Evolutionary conservation across 2,113 vertebrate species (phyloP).

Genomic region (crab-eating macaque (Macaca fascicularis)): DNA sequence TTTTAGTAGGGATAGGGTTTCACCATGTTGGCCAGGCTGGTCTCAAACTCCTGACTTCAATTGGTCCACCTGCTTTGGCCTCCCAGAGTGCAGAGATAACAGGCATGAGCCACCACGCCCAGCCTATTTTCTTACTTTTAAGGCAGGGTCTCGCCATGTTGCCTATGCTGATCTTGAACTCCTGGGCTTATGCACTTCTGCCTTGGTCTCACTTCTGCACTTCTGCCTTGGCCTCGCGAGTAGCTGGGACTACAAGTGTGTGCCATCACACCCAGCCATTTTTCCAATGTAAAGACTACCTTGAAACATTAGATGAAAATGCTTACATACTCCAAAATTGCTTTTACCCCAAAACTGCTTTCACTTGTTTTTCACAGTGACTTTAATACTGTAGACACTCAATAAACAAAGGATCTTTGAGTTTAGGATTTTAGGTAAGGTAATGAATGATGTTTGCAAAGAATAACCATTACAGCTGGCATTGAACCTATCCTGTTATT

Average conservation of each 20-base stretch:
- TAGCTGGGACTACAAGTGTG: background rate
- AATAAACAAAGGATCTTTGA: background rate
- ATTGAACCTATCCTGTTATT: background rate
- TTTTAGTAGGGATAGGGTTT: no score
- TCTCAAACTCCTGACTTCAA: no score
- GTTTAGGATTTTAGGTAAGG: background rate
- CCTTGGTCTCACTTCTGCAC: no score
- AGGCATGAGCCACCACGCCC: no score
- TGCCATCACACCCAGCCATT: background rate
- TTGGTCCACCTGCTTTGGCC: no score
- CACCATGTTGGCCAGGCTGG: no score
- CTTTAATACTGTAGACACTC: background rate
- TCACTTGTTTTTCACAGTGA: conserved; percentile 19
- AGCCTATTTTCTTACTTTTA: no score
- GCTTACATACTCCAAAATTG: background rate
- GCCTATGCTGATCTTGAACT: background rate
- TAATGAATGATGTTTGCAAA: conserved; percentile 3
- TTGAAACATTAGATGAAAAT: conserved; percentile 5
- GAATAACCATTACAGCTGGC: background rate
- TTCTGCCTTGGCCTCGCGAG: background rate
- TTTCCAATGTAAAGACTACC: background rate
- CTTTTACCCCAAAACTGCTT: conserved; percentile 4
- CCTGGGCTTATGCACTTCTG: background rate
- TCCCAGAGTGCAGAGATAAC: no score
- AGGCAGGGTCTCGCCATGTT: no score